Evolutionary conservation across 2,113 vertebrate species (phyloP).

Genomic region (Solea solea): DNA sequence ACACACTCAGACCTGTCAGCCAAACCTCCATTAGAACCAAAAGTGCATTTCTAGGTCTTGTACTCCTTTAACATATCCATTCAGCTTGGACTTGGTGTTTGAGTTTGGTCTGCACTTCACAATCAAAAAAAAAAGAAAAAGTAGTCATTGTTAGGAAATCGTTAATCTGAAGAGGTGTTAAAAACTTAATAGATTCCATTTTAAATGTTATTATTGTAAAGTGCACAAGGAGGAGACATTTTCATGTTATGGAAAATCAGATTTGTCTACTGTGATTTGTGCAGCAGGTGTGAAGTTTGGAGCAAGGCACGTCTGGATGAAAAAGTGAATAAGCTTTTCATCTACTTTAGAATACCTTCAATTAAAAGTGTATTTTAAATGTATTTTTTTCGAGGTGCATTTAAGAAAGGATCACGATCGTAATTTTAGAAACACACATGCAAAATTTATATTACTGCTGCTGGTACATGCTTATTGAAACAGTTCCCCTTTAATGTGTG

Average conservation of each 20-base stretch:
- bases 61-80: conserved; percentile 28
- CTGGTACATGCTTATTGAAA: conserved; percentile 10
- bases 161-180: conserved; percentile 11
- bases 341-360: conserved; percentile 40
- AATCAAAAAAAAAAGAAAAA: neutral
- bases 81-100: conserved; percentile 50
- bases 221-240: conserved; percentile 47
- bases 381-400: conserved; percentile 48
- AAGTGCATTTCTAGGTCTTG: conserved; percentile 72
- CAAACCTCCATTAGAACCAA: conserved; percentile 45
- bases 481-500: conserved; percentile 17
- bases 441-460: conserved; percentile 9
- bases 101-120: conserved; percentile 75
- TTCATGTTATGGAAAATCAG: conserved; percentile 34
- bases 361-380: conserved; percentile 58
- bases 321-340: conserved; percentile 55
- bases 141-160: neutral
- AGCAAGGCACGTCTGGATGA: conserved; percentile 76
- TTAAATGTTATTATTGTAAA: conserved; percentile 47
- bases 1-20: conserved; percentile 17
- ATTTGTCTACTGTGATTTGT: conserved; percentile 55
- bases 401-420: conserved; percentile 20
- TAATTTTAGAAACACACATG: conserved; percentile 17
- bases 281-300: conserved; percentile 50
- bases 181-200: conserved; percentile 9